These are phyloP conservation scores for Bombus affinis DNA, from an alignment of 1,140 invertebrate species.

Conservation along the genomic window DNA sequence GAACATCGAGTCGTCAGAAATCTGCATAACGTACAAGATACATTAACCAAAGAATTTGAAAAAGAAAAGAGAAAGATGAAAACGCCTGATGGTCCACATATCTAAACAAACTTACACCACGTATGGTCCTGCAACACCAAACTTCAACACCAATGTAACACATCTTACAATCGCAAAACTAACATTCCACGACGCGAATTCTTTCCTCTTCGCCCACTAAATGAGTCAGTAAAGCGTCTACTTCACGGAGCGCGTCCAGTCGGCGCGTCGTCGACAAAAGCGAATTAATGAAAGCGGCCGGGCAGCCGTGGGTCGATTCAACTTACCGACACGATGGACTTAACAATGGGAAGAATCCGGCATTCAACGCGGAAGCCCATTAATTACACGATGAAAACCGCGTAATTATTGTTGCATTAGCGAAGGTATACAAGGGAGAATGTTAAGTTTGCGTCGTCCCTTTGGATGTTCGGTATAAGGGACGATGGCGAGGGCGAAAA, in stretches of 20 bases:
- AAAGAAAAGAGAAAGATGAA: too few species aligned
- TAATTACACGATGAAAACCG: constrained; percentile 40
- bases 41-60: too few species aligned
- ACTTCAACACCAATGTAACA: too few species aligned
- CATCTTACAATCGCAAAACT: too few species aligned
- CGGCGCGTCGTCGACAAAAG: constrained; percentile 21
- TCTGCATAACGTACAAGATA: too few species aligned
- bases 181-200: not conserved
- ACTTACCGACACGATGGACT: constrained; percentile 10
- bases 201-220: not conserved
- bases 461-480: not conserved
- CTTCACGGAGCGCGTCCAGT: not conserved
- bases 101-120: too few species aligned
- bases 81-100: too few species aligned
- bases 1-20: too few species aligned
- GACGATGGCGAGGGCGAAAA: constrained; percentile 21
- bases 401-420: constrained; percentile 32
- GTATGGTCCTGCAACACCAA: too few species aligned
- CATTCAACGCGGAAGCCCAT: constrained; percentile 22
- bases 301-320: constrained; percentile 2
- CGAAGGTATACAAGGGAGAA: not conserved
- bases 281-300: constrained; percentile 19
- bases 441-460: too few species aligned
- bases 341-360: constrained; percentile 38
- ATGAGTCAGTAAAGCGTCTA: not conserved